Base-by-base conservation (phyloP, 2,113 vertebrate species). In the Heloderma charlesbogerti region DNA sequence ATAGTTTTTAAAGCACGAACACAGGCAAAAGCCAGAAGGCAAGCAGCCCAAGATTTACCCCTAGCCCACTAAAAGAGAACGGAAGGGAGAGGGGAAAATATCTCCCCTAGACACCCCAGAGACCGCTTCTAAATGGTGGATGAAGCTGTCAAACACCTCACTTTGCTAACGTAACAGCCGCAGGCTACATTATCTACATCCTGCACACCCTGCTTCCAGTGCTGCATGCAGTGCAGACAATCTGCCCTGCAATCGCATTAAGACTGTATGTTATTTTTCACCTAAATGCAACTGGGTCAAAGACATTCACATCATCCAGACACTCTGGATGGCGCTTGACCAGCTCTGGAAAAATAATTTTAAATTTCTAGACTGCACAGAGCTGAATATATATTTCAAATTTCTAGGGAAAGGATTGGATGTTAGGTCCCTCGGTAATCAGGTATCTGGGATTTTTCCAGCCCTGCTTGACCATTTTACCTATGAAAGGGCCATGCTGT, bases 401-500 rank as follows among this genome's bases (percentile, higher is more conserved):
- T 34, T n/a, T 13, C 7, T 57, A 80, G 60, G 27, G 74, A 27
- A 34, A 40, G 29, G 51, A 45, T 60, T 12, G 57, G 54, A 48
- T 16, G 16, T 86, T 69, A 75, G 60, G 37, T 54, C 15, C 3
- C 43, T 90, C 34, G 1, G 15, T 51, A 74, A 72, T 45, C n/a
- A 54, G 43, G 83, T 57, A 48, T 4, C 89, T 90, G 83, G 63
- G 48, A 57, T 80, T 86, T 85, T 79, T 86, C 75, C 89, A 86
- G 60, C 45, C 45, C 75, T 69, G 81, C 80, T 34, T 74, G 51
- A 66, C 51, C 54, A 4, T 57, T n/a, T 60, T 72, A 75, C 79
- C 69, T 91, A 51, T 40, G 69, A 31, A 37, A 82, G 18, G 7
- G 31, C 6, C 43, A 75, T 3, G 22, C 37, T 34, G 40, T 63